Base-by-base conservation (phyloP, 2,888 invertebrate genomes). In the Callinectes sapidus region DNA sequence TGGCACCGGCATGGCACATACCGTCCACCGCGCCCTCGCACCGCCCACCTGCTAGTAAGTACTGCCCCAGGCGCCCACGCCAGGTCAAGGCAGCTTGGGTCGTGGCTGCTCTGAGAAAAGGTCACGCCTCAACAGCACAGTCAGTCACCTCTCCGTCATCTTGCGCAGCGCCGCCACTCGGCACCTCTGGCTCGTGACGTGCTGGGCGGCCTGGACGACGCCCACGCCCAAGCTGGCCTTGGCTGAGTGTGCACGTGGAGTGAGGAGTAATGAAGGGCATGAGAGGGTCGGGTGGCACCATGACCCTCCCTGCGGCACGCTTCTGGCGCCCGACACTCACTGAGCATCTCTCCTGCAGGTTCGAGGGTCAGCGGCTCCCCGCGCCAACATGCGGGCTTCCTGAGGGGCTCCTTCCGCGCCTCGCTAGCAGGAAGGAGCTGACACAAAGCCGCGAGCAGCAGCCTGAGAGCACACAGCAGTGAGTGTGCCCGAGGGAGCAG, bases 341-440 rank as follows among this genome's bases (percentile, higher is more conserved):
- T 55, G 18, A 87, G 23, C 39, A 23, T 87, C 42, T 42, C 32
- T 55, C 86, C 87, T 77, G 90, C 92, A 92, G 92, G 90, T 87
- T 35, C 92, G 48, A 90, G 54, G 92, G 90, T 87, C 87, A 87
- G 87, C 87, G 90, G 87, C 71, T 42, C 39, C 42, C 88, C 3
- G 85, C 92, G 66, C 89, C 92, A 81, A 87, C 32, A 92, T 92
- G 92, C 88, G 90, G 92, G 87, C 87, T 39, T 55, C 87, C 90
- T 92, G 90, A 92, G 39, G 61, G 87, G 92, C 90, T 90, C 90
- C 92, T 90, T 92, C 90, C 92, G 61, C 86, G 90, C 92, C 54
- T 35, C 35, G 35, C 87, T 61, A 87, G 88, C 90, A 90, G 92
- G 92, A 90, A 92, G 92, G 92, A 92, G 92, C 92, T 90, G 87